Conservation (phyloP, 2,888 invertebrate genomes). For the Lithophane socia region DNA sequence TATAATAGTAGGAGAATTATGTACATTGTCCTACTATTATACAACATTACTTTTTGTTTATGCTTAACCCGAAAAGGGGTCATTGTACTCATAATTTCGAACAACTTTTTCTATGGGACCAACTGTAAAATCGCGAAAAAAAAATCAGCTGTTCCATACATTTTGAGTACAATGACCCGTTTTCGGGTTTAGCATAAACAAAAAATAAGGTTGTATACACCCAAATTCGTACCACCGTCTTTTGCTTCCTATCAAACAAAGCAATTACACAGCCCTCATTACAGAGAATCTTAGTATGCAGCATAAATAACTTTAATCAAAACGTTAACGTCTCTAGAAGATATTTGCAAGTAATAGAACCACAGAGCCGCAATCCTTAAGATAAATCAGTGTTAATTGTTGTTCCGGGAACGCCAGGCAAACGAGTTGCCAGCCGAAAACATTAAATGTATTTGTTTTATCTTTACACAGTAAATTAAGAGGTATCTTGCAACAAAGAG, state of each 20-base stretch:
- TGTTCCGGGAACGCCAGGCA: conserved; percentile 33
- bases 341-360: conserved; percentile 36
- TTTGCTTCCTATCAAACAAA: conserved; percentile 25
- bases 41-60: no score
- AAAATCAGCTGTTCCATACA: no score
- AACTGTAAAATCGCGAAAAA: no score
- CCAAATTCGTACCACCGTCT: not conserved
- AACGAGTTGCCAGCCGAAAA: conserved; percentile 45
- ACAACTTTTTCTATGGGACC: no score
- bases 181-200: no score
- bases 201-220: no score
- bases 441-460: conserved; percentile 52
- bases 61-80: no score
- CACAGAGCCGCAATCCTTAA: conserved; percentile 30
- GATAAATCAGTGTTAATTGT: conserved; percentile 59
- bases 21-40: no score
- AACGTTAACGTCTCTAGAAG: conserved; percentile 5
- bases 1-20: no score
- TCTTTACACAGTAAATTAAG: conserved; percentile 55
- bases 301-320: conserved; percentile 50
- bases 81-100: no score
- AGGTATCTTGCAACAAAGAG: conserved; percentile 37
- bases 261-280: conserved; percentile 18
- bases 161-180: no score
- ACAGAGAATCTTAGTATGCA: not conserved